Percentiles rank a stretch among this genome's conserved stretches.
Conservation (phyloP, 2,888 invertebrate species). For the Agrypnus murinus region DNA sequence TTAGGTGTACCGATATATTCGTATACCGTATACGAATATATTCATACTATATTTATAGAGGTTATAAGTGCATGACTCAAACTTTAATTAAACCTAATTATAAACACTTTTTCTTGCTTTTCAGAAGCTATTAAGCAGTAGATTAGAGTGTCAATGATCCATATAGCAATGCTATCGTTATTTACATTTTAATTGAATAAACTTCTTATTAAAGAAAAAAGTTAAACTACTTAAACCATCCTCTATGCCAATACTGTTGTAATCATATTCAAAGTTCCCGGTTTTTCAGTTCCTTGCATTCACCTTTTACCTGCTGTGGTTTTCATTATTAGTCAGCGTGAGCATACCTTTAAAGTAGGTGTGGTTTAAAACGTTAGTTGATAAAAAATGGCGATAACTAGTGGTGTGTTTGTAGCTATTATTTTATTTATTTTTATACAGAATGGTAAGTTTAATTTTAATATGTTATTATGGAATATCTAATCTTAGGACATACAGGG, state of each 20-base stretch:
- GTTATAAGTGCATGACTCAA: constrained; percentile 9
- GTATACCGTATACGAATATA: no score
- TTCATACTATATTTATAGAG: no score
- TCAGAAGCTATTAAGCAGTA: not conserved
- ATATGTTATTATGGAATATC: no score
- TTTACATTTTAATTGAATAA: not conserved
- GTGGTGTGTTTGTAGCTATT: constrained; percentile 42
- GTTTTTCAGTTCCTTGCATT: no score
- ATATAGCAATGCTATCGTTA: not conserved
- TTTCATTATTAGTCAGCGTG: no score
- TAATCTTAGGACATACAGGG: no score
- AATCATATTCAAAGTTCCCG: not conserved
- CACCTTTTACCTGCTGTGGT: no score
- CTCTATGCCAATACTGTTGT: no score
- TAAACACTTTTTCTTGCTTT: constrained; percentile 1
- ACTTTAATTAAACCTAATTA: constrained; percentile 18
- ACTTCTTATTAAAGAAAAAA: no score
- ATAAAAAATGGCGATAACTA: constrained; percentile 54
- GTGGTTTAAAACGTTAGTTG: constrained; percentile 44
- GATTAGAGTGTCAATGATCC: constrained; percentile 19
- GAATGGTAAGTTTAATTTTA: constrained; percentile 54
- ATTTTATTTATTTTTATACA: constrained; percentile 54
- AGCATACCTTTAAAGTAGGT: constrained; percentile 44
- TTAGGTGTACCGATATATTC: no score
- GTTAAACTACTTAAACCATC: no score